phyloP scores from a whole-genome alignment of 1,140 invertebrate genomes.

The Drosophila lini region DNA sequence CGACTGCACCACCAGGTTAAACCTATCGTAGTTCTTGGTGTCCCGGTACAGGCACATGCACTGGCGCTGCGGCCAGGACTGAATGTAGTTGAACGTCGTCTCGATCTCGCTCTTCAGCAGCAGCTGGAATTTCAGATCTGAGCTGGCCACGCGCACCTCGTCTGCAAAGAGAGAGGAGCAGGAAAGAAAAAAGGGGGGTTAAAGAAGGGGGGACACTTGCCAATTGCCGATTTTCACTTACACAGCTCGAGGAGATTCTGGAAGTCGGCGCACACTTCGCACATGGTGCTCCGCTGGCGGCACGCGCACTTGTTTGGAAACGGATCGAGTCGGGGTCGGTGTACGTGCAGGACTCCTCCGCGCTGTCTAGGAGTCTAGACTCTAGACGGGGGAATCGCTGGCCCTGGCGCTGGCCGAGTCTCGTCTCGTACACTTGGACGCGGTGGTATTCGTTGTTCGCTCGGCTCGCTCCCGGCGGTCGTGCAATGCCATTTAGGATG shows the following conservation, averaged over 20 bases:
- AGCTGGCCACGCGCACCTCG: constrained; percentile 87
- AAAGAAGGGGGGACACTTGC: constrained; percentile 23
- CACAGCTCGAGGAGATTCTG: constrained; percentile 75
- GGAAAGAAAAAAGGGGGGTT: neutral
- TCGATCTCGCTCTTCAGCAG: constrained; percentile 88
- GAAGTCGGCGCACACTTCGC: constrained; percentile 74
- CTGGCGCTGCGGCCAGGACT: constrained; percentile 91
- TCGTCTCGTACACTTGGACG: constrained; percentile 27
- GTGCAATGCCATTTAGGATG: constrained; percentile 76
- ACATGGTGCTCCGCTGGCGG: constrained; percentile 53
- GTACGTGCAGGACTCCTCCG: constrained; percentile 13
- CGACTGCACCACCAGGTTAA: constrained; percentile 93
- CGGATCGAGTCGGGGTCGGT: constrained; percentile 1
- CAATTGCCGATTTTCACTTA: constrained; percentile 59
- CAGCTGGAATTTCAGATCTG: constrained; percentile 87
- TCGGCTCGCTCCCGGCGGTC: constrained; percentile 57
- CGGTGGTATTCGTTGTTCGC: constrained; percentile 57
- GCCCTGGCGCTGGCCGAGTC: constrained; percentile 38
- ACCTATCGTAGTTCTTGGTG: constrained; percentile 94
- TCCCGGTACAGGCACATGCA: constrained; percentile 97
- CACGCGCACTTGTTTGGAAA: neutral
- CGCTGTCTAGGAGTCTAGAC: constrained; percentile 23
- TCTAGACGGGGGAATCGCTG: constrained; percentile 16
- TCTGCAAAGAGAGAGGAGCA: constrained; percentile 79
- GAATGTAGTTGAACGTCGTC: constrained; percentile 88